Conservation (phyloP, 2,888 invertebrate species). For the Andrena minutula region DNA sequence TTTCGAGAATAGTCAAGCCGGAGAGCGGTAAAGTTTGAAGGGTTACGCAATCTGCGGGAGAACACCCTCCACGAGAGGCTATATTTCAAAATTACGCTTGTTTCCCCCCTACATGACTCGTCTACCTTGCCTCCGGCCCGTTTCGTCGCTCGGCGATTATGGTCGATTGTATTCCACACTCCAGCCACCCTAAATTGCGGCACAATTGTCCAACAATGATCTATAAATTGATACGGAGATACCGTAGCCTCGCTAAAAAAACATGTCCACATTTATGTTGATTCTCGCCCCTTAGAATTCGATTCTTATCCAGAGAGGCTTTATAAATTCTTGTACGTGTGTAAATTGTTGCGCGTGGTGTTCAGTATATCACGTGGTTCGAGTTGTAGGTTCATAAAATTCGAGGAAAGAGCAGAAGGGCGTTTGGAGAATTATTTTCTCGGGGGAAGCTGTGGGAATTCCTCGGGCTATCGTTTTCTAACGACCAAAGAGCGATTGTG, state of each 20-base stretch:
- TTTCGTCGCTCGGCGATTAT: constrained; percentile 36
- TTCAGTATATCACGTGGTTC: neutral
- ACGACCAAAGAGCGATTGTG: neutral
- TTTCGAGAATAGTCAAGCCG: constrained; percentile 43
- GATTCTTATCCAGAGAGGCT: neutral
- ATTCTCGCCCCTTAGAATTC: neutral
- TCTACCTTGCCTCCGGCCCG: constrained; percentile 23
- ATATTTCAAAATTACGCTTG: constrained; percentile 77
- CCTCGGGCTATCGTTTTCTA: constrained; percentile 55
- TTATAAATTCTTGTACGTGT: neutral
- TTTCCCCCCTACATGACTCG: constrained; percentile 54
- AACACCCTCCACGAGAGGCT: constrained; percentile 69
- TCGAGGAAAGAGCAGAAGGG: neutral
- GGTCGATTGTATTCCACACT: constrained; percentile 51
- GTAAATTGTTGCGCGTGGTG: neutral
- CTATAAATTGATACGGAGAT: constrained; percentile 43
- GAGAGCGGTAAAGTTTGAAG: constrained; percentile 73
- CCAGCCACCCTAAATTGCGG: constrained; percentile 31
- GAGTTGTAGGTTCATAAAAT: neutral
- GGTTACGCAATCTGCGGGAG: constrained; percentile 67
- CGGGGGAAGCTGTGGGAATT: constrained; percentile 15
- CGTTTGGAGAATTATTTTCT: neutral
- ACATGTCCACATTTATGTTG: neutral
- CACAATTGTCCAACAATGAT: constrained; percentile 45
- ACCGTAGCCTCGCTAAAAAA: neutral